Conservation (phyloP, 2,113 vertebrate species). For the Macrotis lagotis region DNA sequence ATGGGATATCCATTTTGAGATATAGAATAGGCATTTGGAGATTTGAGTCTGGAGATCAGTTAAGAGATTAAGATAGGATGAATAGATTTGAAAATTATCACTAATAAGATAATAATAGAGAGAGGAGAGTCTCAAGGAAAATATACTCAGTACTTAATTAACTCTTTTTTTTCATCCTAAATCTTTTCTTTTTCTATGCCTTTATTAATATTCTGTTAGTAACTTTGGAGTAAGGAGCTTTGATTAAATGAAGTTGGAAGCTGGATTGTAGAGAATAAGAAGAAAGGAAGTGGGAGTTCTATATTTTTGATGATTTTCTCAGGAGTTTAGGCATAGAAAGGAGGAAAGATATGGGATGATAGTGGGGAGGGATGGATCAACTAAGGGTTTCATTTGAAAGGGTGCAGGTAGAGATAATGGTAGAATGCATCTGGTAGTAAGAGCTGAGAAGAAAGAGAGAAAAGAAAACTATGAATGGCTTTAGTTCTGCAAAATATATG, state of each 20-base stretch:
- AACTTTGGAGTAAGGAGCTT: background rate
- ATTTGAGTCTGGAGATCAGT: background rate
- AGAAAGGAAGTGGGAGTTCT: background rate
- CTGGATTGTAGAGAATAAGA: background rate
- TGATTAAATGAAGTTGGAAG: background rate
- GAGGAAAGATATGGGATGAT: background rate
- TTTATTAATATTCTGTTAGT: background rate
- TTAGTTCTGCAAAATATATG: background rate
- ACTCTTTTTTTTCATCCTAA: too few species aligned
- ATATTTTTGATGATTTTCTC: background rate
- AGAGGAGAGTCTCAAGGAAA: background rate
- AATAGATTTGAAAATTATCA: background rate
- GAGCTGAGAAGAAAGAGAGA: background rate
- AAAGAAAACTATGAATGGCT: background rate
- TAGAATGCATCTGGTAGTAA: background rate
- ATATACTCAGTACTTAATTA: too few species aligned
- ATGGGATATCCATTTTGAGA: background rate
- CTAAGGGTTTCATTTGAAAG: background rate
- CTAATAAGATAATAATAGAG: background rate
- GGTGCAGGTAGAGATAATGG: background rate
- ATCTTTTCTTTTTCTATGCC: too few species aligned
- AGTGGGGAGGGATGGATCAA: background rate
- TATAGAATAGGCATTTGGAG: background rate
- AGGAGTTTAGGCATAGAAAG: background rate
- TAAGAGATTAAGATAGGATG: background rate